phyloP scores from a whole-genome alignment of 2,888 invertebrate genomes.

The Orthosia incerta region DNA sequence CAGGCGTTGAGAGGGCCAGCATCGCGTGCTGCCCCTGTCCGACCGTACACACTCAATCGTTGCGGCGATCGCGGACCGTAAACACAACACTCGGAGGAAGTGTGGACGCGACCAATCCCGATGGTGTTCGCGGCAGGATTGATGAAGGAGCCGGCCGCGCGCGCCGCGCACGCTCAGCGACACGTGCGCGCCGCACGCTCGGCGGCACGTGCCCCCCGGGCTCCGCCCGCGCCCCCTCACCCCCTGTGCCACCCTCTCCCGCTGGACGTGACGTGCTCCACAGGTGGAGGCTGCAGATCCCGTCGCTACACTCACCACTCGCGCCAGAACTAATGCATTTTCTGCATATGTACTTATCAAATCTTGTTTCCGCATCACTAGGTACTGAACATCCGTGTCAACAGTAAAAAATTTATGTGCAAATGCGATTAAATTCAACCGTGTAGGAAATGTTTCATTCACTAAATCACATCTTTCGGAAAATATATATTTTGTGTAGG shows the following conservation, averaged over 20 bases:
- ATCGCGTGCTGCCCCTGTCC: conserved; percentile 81
- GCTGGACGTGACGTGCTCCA: conserved; percentile 2
- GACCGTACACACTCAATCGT: conserved; percentile 79
- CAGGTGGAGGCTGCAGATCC: conserved; percentile 17
- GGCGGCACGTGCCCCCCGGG: conserved; percentile 69
- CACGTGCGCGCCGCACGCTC: conserved; percentile 82
- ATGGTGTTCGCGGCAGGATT: conserved; percentile 85
- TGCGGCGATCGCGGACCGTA: conserved; percentile 53
- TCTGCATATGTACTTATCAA: neutral
- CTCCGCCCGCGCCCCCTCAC: conserved; percentile 47
- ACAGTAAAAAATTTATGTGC: neutral
- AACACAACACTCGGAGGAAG: conserved; percentile 59
- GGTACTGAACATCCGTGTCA: conserved; percentile 2
- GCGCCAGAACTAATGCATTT: conserved; percentile 12
- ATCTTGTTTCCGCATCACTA: conserved; percentile 8
- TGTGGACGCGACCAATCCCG: conserved; percentile 83
- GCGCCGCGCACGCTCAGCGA: conserved; percentile 78
- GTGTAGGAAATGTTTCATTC: neutral
- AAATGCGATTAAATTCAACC: neutral
- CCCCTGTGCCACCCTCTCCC: conserved; percentile 34
- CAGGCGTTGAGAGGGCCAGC: conserved; percentile 77
- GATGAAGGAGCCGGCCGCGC: conserved; percentile 77
- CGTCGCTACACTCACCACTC: neutral
- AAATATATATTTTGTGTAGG: neutral
- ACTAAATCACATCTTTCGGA: neutral